Base-by-base conservation (phyloP, 2,888 invertebrate genomes). In the Synanthedon tipuliformis region DNA sequence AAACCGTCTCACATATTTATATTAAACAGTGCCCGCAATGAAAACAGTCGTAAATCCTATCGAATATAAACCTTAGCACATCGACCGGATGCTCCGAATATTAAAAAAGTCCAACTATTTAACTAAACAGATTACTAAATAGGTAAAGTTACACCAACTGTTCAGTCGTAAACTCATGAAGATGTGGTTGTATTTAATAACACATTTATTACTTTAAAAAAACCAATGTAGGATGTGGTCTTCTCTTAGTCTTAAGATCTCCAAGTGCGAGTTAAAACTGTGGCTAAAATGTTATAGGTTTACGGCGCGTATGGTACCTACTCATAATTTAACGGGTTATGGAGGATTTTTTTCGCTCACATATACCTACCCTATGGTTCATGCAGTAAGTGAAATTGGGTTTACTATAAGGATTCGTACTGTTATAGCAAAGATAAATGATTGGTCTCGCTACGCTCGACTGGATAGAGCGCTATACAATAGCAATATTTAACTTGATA, bases 41-140 rank as follows among this genome's bases (percentile, higher is more conserved):
- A 84, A 82, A 85, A 85, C 85, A 84, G 82, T 80, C 86, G 77
- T 87, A 86, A 86, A 87, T 86, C 64, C 78, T 78, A 82, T 84
- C 78, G 71, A 80, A 83, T 83, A 72, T 82, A 85, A 83, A 84
- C 75, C 76, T 73, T 71, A 68, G 66, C 68, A 61, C 62, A 60
- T 59, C 48, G 60, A 64, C 80, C 85, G 86, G 86, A 86, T 79
- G 83, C 71, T 58, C 70, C 68, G 76, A 71, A 68, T 80, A 84
- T 84, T 78, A 83, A 84, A 81, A 77, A 72, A 64, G 62, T 70
- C 62, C 68, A 69, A 75, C 77, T 75, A 78, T 79, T 79, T 78
- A 77, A 81, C 78, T 72, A 69, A 71, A 75, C 69, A 68, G 59
- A 61, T 63, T 62, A 75, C 72, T 78, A 74, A 79, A 78, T 75